Base-by-base conservation (phyloP, 30 jellyfish, hydroid and myxozoan genomes). In the Hydractinia echinata region DNA sequence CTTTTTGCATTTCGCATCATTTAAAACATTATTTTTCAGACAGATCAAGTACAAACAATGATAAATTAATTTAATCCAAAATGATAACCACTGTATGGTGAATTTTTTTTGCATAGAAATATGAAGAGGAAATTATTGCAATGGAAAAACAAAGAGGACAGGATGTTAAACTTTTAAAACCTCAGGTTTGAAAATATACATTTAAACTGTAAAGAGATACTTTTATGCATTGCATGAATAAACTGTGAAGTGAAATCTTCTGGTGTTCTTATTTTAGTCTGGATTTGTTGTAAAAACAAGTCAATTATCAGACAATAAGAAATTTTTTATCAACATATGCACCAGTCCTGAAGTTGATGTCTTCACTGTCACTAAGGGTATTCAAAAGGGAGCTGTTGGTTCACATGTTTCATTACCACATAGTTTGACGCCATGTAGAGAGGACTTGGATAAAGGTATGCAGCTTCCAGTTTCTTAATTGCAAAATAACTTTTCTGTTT, bases 81-180 rank as follows among this genome's bases (percentile, higher is more conserved):
- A 30, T 30, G 44, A 30, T 30, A 30, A 30, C 44, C 44, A 30
- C 44, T 30, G 44, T 30, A 30, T 30, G 2, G 1, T 30, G 44
- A 30, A 30, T 30, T 30, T 30, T 30, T 30, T 30, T 30, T 64
- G 7, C 54, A 50, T 61, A 88, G 96, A 83, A 88, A 83, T 88
- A 88, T 79, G 96, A 88, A 73, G 55, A 60, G 61, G 96, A 88
- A 71, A 88, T 88, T 52, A 60, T 78, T 11, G 86, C 84, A 58
- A 85, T 88, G 55, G 96, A 88, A 55, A 76, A 61, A 70, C 85
- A 88, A 55, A 84, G 96, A 76, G 96, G 96, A 9, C 85, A 72
- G 53, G 90, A 88, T 53, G 96, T 88, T 16, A 69, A 67, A 9
- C 81, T 88, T 62, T 69, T 88, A 76, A 88, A 82, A 48, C 96